These are phyloP conservation scores for Eunapius fragilis DNA, from an alignment of 37 sponge, comb jelly and placozoan genomes.

Conservation along the genomic window DNA sequence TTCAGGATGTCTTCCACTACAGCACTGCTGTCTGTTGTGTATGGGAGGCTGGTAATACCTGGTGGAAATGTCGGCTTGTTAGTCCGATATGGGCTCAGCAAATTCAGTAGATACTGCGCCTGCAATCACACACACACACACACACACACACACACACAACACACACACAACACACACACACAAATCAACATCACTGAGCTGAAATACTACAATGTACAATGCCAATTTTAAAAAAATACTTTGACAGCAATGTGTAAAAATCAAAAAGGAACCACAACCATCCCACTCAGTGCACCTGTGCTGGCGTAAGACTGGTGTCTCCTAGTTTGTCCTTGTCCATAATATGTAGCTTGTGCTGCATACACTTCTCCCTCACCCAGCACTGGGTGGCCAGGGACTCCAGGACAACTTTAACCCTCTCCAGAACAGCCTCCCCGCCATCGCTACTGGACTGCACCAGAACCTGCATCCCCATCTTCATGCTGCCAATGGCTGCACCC, in stretches of 20 bases:
- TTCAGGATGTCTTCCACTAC: constrained; percentile 46
- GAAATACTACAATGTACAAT: too few species aligned
- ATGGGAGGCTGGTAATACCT: neutral
- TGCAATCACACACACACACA: neutral
- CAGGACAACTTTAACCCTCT: constrained; percentile 3
- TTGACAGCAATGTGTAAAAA: neutral
- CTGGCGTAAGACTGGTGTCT: constrained; percentile 57
- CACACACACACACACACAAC: too few species aligned
- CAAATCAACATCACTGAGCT: neutral
- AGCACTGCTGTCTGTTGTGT: constrained; percentile 11
- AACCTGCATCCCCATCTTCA: constrained; percentile 57
- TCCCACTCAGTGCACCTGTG: constrained; percentile 25
- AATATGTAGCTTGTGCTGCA: constrained; percentile 44
- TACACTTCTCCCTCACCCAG: constrained; percentile 87
- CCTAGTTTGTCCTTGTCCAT: constrained; percentile 72
- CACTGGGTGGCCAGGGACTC: constrained; percentile 74
- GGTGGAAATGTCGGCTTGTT: neutral
- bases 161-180: neutral
- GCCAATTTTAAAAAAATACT: too few species aligned
- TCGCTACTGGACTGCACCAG: constrained; percentile 44
- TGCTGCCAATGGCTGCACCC: constrained; percentile 36
- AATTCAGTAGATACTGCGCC: constrained; percentile 63
- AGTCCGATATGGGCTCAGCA: constrained; percentile 54
- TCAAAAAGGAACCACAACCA: neutral
- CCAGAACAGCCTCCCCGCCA: constrained; percentile 10